Evolutionary conservation across 2,113 vertebrate genomes (phyloP), one percentile per base, ranked within the genome.

Genomic region (Periophthalmodon schlosseri): DNA sequence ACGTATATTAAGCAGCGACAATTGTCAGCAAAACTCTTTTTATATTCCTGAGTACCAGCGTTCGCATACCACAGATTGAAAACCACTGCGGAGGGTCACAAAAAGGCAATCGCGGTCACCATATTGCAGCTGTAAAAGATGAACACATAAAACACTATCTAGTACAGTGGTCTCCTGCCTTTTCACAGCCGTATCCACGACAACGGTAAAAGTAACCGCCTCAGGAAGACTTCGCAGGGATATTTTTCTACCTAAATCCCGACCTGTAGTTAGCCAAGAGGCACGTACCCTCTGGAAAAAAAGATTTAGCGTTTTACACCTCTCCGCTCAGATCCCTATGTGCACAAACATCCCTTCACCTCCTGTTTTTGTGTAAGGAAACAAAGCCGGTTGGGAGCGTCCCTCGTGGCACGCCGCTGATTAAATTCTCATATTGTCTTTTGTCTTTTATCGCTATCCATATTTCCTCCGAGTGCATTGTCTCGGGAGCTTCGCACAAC

Each of bases 231-330:
- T 58, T 34, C 2, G 66, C 20, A 1, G 13, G 52, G 21, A 33
- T 68, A 70, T 68, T 58, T 44, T 56, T 63, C 72, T 49, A n/a
- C 2, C 9, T 49, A 60, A 73, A 78, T 68, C 52, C 68, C 14
- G 23, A 70, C 73, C 66, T 68, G 66, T 20, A 68, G 28, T 81
- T 76, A 56, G 77, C 85, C 70, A 84, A 85, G 86, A 74, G 86
- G 71, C 69, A 81, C 73, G 83, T 76, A 67, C 80, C 80, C 65
- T 69, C 61, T 52, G 77, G 77, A 73, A 78, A 79, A 54, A 70
- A 49, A 70, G 34, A 84, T 78, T 79, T 72, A 74, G 61, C 16
- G 46, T 46, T 79, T 84, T 74, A 50, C 65, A 23, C 77, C n/a
- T 24, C 50, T 82, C 72, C 74, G 74, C 34, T 65, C 34, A 15